Base-by-base conservation (phyloP, 2,888 invertebrate genomes). In the Hyalella azteca region DNA sequence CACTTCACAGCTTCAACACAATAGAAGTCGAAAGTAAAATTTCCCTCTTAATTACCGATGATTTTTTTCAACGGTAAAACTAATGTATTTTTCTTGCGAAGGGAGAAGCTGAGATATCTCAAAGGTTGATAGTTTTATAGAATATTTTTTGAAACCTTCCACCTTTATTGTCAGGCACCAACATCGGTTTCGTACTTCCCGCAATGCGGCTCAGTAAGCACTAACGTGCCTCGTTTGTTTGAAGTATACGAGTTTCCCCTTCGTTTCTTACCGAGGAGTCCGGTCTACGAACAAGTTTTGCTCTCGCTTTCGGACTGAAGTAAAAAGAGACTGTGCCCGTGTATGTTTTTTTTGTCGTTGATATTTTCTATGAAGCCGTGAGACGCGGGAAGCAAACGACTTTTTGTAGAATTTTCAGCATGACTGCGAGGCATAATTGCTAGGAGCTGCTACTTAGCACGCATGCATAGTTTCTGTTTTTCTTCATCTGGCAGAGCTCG, bases 271-370 rank as follows among this genome's bases (percentile, higher is more conserved):
- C 54, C 29, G 54, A 0, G 11, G 54, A 54, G 29, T 22, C 54
- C 54, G 54, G 54, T 54, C 54, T 29, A 11, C 29, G 26, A 54
- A 13, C 54, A 22, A 26, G 54, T 26, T 11, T 3, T 7, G 54
- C 54, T 54, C 54, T 54, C 54, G 54, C 54, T 54, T 54, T 54
- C 54, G 54, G 54, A 54, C 29, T 22, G 54, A 4, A 5, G 54
- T 29, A 54, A 54, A 54, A 54, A 45, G 15, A 7, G 29, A 9
- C 26, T 7, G 54, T 19, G 5, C 22, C 26, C 54, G 11, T 26
- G 2, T 26, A 29, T 1, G 22, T 19, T 13, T 22, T n/a, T 54
- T 54, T 54, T 54, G 19, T 54, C 9, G 4, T 7, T 5, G 3
- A 5, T 7, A 54, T 22, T 54, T 54, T 54, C 54, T 54, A 54